Evolutionary conservation across 2,888 invertebrate species (phyloP).

Genomic region (Patella pellucida): DNA sequence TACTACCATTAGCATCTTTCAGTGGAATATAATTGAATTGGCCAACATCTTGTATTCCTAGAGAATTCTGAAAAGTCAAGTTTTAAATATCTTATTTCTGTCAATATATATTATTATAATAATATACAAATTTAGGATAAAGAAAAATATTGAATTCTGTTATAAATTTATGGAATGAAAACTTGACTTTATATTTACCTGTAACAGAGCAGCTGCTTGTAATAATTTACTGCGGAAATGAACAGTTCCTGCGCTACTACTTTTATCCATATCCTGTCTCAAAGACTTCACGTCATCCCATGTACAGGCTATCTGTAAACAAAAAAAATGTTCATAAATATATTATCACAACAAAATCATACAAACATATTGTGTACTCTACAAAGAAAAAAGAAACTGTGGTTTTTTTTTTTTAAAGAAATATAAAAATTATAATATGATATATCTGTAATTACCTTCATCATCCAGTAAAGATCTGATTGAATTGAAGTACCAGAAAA

Average conservation of each 20-base stretch:
- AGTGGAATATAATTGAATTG: conserved; percentile 93
- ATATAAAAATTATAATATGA: not conserved
- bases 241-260: conserved; percentile 86
- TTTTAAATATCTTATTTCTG: conserved; percentile 4
- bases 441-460: conserved; percentile 79
- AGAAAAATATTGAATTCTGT: not conserved
- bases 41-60: conserved; percentile 93
- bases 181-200: conserved; percentile 68
- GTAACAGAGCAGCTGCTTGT: conserved; percentile 93
- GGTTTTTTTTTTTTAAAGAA: not conserved
- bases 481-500: conserved; percentile 87
- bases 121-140: not conserved
- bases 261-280: conserved; percentile 94
- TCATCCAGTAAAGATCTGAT: conserved; percentile 96
- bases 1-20: conserved; percentile 87
- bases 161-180: not conserved
- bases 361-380: too few relatives aligned
- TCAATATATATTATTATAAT: not conserved
- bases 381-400: not conserved
- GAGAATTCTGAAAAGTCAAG: conserved; percentile 78
- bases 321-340: not conserved
- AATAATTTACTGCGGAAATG: conserved; percentile 93
- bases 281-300: conserved; percentile 96
- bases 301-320: conserved; percentile 85
- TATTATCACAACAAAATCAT: not conserved